These are phyloP conservation scores for Esox masquinongy DNA, from an alignment of 2,797 vertebrate species.

Conservation along the genomic window DNA sequence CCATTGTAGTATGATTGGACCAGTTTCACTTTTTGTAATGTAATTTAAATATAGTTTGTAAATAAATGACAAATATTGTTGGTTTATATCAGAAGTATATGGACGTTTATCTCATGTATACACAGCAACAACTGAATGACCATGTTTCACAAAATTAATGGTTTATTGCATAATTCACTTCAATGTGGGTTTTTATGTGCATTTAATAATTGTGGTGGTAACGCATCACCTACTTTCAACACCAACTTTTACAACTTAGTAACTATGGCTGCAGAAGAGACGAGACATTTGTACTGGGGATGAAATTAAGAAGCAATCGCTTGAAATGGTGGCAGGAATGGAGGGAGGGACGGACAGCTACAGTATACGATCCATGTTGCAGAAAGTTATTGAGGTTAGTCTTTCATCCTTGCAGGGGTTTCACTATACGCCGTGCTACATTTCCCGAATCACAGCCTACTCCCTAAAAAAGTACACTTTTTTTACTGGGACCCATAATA, in stretches of 20 bases:
- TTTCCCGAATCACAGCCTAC: not conserved
- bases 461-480: not conserved
- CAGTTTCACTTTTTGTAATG: not conserved
- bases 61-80: not conserved
- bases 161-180: not conserved
- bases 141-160: not conserved
- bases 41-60: not conserved
- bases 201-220: not conserved
- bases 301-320: not conserved
- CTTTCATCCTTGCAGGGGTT: not conserved
- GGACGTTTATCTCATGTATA: not conserved
- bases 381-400: not conserved
- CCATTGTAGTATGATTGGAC: not conserved
- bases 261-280: not conserved
- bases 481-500: not conserved
- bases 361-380: not conserved
- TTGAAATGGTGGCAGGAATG: not conserved
- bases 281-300: not conserved
- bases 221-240: not conserved
- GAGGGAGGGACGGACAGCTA: not conserved
- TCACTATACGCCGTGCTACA: not conserved
- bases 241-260: not conserved
- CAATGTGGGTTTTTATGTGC: not conserved
- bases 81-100: not conserved
- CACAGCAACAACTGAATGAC: not conserved